phyloP scores from a whole-genome alignment of 2,113 vertebrate species.

The Micromys minutus region DNA sequence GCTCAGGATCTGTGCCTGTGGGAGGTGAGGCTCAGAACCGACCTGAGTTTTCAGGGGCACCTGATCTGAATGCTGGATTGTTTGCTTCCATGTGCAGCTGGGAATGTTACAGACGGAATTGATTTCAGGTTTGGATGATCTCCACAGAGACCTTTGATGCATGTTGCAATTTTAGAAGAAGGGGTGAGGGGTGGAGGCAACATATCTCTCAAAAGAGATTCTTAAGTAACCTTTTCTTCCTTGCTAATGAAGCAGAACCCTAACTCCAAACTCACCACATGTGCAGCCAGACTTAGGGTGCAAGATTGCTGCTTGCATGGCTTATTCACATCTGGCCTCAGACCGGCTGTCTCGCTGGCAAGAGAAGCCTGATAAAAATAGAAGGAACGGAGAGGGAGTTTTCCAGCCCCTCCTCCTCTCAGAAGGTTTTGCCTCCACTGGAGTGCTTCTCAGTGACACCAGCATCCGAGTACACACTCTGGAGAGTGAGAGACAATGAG shows the following conservation, averaged over 20 bases:
- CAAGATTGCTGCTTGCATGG: slow-evolving; percentile 23
- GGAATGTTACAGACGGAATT: slow-evolving; percentile 41
- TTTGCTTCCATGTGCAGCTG: not conserved
- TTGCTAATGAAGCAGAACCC: slow-evolving; percentile 49
- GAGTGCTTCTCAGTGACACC: slow-evolving; percentile 73
- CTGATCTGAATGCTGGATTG: not conserved
- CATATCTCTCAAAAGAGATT: slow-evolving; percentile 29
- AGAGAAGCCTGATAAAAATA: slow-evolving; percentile 72
- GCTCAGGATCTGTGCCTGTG: not conserved
- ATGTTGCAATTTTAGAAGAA: slow-evolving; percentile 13
- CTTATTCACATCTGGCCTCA: slow-evolving; percentile 70
- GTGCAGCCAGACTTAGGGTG: slow-evolving; percentile 2
- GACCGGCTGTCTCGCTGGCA: slow-evolving; percentile 53
- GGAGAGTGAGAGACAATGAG: slow-evolving; percentile 74
- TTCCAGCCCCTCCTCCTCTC: slow-evolving; percentile 64
- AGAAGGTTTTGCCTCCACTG: slow-evolving; percentile 69
- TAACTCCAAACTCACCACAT: slow-evolving; percentile 15
- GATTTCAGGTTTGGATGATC: slow-evolving; percentile 58
- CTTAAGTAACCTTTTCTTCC: slow-evolving; percentile 38
- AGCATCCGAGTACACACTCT: slow-evolving; percentile 75
- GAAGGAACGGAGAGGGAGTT: slow-evolving; percentile 57
- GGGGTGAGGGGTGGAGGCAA: not conserved
- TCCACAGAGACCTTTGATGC: not conserved
- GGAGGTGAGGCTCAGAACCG: not conserved
- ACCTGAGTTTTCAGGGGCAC: not conserved